Evolutionary conservation across 2,797 vertebrate species (phyloP).

Genomic region (Betta splendens): DNA sequence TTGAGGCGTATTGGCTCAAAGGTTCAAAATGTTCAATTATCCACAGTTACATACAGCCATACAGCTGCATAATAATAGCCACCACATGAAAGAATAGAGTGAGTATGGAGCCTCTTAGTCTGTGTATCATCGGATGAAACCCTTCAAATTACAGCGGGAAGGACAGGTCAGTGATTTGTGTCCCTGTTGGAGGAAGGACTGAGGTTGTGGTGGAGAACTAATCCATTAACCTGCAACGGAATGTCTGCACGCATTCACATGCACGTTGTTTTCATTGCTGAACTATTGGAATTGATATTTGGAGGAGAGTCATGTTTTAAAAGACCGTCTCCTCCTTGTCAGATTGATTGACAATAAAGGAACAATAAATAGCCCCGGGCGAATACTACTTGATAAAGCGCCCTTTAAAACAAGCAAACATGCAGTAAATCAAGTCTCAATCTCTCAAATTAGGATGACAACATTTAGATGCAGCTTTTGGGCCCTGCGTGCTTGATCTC

Average conservation of each 20-base stretch:
- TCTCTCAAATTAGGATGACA: constrained; percentile 55
- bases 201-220: constrained; percentile 44
- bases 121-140: constrained; percentile 33
- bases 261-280: constrained; percentile 36
- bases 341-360: constrained; percentile 68
- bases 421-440: constrained; percentile 61
- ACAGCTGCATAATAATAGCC: constrained; percentile 41
- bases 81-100: constrained; percentile 20
- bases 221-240: constrained; percentile 48
- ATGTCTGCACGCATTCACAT: background rate
- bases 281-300: constrained; percentile 62
- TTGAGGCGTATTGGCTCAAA: constrained; percentile 63
- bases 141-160: constrained; percentile 29
- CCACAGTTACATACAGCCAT: constrained; percentile 39
- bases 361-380: constrained; percentile 55
- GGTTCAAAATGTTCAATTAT: constrained; percentile 69
- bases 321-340: constrained; percentile 58
- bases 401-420: constrained; percentile 55
- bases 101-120: constrained; percentile 37
- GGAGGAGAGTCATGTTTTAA: constrained; percentile 56
- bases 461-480: constrained; percentile 43
- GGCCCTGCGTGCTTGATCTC: constrained; percentile 34
- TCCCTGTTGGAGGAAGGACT: constrained; percentile 40
- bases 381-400: constrained; percentile 57
- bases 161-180: constrained; percentile 67